A percentile compares a stretch with the other conserved stretches of the same genome.
Conservation (phyloP, 1,140 invertebrate genomes). For the Bradynema listronoti region DNA sequence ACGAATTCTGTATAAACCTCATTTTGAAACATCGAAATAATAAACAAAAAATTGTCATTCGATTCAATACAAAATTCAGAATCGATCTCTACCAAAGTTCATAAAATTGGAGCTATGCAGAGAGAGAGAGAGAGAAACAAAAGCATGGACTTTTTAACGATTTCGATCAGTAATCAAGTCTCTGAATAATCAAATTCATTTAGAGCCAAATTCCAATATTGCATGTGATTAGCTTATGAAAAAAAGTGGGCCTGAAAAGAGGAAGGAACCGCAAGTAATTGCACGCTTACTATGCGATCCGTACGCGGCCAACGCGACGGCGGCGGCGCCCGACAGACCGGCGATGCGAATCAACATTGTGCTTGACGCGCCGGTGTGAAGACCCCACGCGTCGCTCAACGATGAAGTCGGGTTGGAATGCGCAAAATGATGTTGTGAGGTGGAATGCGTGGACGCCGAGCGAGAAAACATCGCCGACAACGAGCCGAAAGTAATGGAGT, state of each 20-base stretch:
- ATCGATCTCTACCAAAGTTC: no score
- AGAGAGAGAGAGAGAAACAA: slow-evolving; percentile 6
- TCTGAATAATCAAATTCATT: neutral
- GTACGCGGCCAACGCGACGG: slow-evolving; percentile 27
- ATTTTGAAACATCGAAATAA: no score
- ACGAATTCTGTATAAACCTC: no score
- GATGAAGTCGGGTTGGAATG: no score
- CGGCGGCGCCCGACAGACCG: slow-evolving; percentile 21
- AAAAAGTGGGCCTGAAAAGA: neutral
- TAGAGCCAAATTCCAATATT: no score
- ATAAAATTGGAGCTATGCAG: neutral
- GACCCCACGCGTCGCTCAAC: slow-evolving; percentile 7
- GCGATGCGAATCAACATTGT: slow-evolving; percentile 11
- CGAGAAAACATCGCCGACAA: no score
- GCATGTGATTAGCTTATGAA: no score
- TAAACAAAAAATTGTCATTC: no score
- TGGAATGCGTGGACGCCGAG: no score
- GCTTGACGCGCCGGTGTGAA: neutral
- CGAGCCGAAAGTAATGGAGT: no score
- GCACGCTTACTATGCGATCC: slow-evolving; percentile 26
- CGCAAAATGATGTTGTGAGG: no score
- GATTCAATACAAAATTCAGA: no score
- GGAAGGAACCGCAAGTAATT: slow-evolving; percentile 7
- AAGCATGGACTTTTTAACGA: slow-evolving; percentile 10
- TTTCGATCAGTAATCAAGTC: neutral